Evolutionary conservation across 2,113 vertebrate genomes (phyloP).

Genomic region (Ageneiosus marmoratus): DNA sequence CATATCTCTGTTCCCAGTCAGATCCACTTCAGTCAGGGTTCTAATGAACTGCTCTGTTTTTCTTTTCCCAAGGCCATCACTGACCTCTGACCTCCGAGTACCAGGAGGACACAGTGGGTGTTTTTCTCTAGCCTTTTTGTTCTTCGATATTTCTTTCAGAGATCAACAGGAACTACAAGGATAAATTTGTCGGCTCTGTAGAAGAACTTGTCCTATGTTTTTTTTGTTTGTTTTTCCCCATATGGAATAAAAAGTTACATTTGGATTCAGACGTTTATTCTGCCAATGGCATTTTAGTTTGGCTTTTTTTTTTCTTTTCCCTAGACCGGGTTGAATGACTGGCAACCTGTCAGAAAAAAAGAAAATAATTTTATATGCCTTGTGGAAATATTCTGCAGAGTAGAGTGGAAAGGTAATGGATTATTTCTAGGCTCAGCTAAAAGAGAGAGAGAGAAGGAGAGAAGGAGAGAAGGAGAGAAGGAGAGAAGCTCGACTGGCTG

Average conservation of each 20-base stretch:
- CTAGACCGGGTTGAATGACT: constrained; percentile 23
- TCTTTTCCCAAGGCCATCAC: background rate
- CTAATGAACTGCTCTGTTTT: constrained; percentile 8
- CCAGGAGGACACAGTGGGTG: background rate
- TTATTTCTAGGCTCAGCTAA: constrained; percentile 42
- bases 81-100: background rate
- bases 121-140: background rate
- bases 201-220: background rate
- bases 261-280: constrained; percentile 1
- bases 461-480: constrained; percentile 33
- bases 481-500: constrained; percentile 41
- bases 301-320: constrained; percentile 7
- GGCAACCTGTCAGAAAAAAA: constrained; percentile 31
- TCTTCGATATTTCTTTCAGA: background rate
- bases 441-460: constrained; percentile 34
- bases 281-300: background rate
- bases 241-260: constrained; percentile 30
- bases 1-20: too few species aligned
- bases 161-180: background rate
- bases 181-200: background rate
- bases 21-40: constrained; percentile 18
- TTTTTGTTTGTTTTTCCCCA: background rate
- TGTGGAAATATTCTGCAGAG: constrained; percentile 42
- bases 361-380: constrained; percentile 48
- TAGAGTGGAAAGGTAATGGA: constrained; percentile 40